Evolutionary conservation across 2,888 invertebrate species (phyloP), one percentile per base, ranked within the genome.

Genomic region (Apodemia hepburni): DNA sequence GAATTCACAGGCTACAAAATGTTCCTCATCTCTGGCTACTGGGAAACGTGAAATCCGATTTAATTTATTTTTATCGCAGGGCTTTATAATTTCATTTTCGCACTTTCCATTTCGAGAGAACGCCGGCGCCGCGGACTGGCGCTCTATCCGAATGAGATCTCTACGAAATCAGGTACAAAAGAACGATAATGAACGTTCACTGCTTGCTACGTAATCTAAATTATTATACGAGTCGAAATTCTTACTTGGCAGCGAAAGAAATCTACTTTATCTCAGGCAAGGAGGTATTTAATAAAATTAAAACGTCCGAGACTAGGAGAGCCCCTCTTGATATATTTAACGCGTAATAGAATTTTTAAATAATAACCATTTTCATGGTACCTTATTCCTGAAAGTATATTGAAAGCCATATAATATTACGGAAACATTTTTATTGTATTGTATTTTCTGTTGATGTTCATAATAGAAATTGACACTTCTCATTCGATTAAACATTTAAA

Each of bases 11-110:
- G 82, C 85, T 85, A 85, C 84, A 83, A 87, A 89, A 87, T 81
- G 82, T 80, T 83, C 80, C 79, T 87, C 87, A 84, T 83, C 84
- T 80, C 85, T 82, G 84, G 85, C 87, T 88, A 87, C 89, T 85
- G 84, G 86, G 80, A 80, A 87, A 88, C 81, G 85, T 85, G 86
- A 87, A 88, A 89, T 91, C 91, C 87, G 88, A 91, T 92, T 91
- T 92, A 91, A 92, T 92, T 91, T 92, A 92, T 92, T 92, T 92
- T 92, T 91, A 91, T 91, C 91, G 89, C 81, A 78, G 84, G 85
- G 85, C 87, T 90, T 91, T 90, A 90, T 91, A 91, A 92, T 92
- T 92, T 92, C 88, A 91, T 91, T 91, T 92, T 91, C 92, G 87
- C 92, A 91, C 91, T 91, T 91, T 90, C 88, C 88, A 88, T 89